Evolutionary conservation across 1,140 invertebrate genomes (phyloP).

Genomic region (Eumaeus atala): DNA sequence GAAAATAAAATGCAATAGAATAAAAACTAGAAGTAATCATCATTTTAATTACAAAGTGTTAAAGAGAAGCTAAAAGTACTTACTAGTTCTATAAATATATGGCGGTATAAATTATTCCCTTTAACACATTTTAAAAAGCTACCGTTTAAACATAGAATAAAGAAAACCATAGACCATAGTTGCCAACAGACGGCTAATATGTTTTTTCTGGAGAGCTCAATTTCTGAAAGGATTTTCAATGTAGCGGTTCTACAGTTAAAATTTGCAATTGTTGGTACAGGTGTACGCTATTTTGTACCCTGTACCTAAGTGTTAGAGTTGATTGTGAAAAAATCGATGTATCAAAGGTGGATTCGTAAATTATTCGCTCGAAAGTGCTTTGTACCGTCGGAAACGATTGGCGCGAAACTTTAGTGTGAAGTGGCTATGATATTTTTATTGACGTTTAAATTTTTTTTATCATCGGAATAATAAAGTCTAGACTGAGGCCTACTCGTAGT

Average conservation of each 20-base stretch:
- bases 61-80: no score
- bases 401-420: slow-evolving; percentile 20
- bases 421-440: not conserved
- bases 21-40: no score
- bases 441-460: no score
- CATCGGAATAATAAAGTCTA: no score
- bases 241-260: slow-evolving; percentile 19
- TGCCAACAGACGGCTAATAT: not conserved
- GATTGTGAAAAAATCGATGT: not conserved
- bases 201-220: slow-evolving; percentile 7
- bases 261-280: slow-evolving; percentile 14
- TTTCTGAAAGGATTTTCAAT: slow-evolving; percentile 25
- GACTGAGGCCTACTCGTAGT: no score
- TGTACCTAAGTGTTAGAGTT: not conserved
- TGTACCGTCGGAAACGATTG: slow-evolving; percentile 23
- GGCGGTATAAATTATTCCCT: no score
- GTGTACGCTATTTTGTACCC: not conserved
- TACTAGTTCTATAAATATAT: no score
- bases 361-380: slow-evolving; percentile 30
- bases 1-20: no score
- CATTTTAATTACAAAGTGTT: no score
- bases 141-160: not conserved
- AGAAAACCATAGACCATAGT: not conserved
- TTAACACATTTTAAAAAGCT: not conserved
- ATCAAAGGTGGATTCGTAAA: slow-evolving; percentile 23